A percentile compares a stretch with the other conserved stretches of the same genome.
These are phyloP conservation scores for Cantharis lateralis DNA, from an alignment of 2,888 invertebrate genomes.

Conservation along the genomic window DNA sequence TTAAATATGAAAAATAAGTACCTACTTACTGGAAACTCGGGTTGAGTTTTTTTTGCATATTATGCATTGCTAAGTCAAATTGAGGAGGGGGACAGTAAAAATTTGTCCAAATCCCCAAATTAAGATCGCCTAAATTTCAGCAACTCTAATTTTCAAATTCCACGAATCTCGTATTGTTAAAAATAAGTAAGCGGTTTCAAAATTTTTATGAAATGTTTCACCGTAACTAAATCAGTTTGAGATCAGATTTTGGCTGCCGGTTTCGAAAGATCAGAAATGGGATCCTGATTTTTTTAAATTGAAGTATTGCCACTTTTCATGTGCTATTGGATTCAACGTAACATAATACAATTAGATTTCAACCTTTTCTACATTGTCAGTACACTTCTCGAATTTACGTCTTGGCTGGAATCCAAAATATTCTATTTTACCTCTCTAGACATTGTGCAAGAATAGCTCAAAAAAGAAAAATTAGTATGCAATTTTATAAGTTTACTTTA, in stretches of 20 bases:
- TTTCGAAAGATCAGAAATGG: neutral
- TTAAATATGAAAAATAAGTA: no score
- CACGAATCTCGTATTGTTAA: neutral
- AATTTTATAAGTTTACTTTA: neutral
- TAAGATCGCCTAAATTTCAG: no score
- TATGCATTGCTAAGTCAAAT: no score
- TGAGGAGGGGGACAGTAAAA: no score
- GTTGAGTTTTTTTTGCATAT: no score
- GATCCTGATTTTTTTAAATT: neutral
- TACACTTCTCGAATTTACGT: conserved; percentile 1
- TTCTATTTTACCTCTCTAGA: conserved; percentile 1
- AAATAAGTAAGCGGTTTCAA: neutral
- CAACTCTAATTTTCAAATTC: no score
- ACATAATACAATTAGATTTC: neutral
- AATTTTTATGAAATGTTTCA: neutral
- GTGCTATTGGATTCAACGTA: neutral
- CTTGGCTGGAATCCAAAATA: conserved; percentile 6
- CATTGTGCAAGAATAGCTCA: conserved; percentile 2
- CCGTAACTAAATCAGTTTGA: neutral
- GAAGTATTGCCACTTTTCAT: neutral
- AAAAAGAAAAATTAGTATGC: neutral
- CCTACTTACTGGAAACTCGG: no score
- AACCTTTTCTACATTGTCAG: neutral
- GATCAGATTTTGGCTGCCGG: neutral
- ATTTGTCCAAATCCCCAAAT: no score